Base-by-base conservation (phyloP, 2,113 vertebrate genomes). In the Barbus barbus region DNA sequence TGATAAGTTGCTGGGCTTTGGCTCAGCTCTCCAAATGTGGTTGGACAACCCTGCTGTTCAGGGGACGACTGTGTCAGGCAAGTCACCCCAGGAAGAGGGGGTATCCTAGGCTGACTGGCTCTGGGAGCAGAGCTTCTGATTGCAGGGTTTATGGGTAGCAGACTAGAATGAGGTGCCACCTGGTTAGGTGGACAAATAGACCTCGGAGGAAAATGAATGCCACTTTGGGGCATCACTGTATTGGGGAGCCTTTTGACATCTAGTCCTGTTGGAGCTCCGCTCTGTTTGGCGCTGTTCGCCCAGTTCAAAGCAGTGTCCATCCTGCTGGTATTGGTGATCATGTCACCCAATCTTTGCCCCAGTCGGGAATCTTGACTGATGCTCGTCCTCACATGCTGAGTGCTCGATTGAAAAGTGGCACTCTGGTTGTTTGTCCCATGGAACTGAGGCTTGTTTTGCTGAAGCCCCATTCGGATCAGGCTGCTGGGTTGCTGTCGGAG, bases 101-200 rank as follows among this genome's bases (percentile, higher is more conserved):
- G 93, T 88, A 96, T 94, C 89, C 95, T 93, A 9, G 96, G 87
- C 85, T 96, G 97, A 85, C 78, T 93, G 18, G 95, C 89, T 88
- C 96, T 95, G 63, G 94, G 87, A 53, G 91, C 94, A 60, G 95
- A 85, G 56, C 95, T 94, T 89, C 96, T 93, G 16, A 95, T 44
- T 0, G 91, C 88, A 41, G 96, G 94, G 92, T 90, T 96, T 24
- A 93, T 83, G 28, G 96, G 88, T 85, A 95, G 95, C 93, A 96
- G 94, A 74, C 95, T 95, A 24, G 94, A 91, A 82, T 95, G 94
- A 0, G 94, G 90, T 1, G 95, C 91, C 86, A 96, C 90, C 85
- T 96, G 97, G 88, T 92, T 96, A 8, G 96, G 94, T 41, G 96
- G 95, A 20, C 93, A 94, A 31, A 95, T 41, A 18, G 95, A 91